Evolutionary conservation across 2,797 vertebrate species (phyloP), one percentile per base, ranked within the genome.

Genomic region (Chrosomus eos): DNA sequence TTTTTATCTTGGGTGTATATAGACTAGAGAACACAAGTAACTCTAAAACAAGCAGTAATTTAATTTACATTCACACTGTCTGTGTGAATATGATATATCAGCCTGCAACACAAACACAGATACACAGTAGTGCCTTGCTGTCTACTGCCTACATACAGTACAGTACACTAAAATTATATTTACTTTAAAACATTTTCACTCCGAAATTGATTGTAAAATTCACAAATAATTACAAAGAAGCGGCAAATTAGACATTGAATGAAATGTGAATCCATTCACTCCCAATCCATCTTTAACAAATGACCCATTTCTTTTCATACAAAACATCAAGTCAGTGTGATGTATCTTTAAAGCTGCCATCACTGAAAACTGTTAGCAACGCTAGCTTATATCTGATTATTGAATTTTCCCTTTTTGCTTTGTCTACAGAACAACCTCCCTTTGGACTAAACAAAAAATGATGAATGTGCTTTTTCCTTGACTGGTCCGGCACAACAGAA

Each of bases 391-490:
- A 75, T 84, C 7, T 75, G 48, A 68, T 74, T 89, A 79, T 80
- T 86, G 73, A 89, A 84, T 87, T 62, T 76, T 43, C 48, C 16
- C 43, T 87, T 86, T 48, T 87, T 87, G 60, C 77, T 89, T 87
- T 82, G 58, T 79, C 73, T 48, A 60, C 84, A 87, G 88, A 81
- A 74, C 84, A 68, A 87, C 64, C 43, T 64, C 33, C 48, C 73
- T 60, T 78, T 62, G 84, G 84, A 86, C 68, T 84, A 64, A 83
- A 77, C 83, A 75, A 87, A 87, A 79, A 87, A 87, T 79, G 33
- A 83, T 85, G 71, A 82, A 80, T 67, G 58, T 81, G 85, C 23
- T 53, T 38, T 81, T 78, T 74, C 71, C 60, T 26, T 80, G 80
- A 80, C 79, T 83, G 82, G 81, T 77, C 45, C 64, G 23, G 48